Evolutionary conservation across 2,113 vertebrate genomes (phyloP).

Genomic region (Struthio camelus): DNA sequence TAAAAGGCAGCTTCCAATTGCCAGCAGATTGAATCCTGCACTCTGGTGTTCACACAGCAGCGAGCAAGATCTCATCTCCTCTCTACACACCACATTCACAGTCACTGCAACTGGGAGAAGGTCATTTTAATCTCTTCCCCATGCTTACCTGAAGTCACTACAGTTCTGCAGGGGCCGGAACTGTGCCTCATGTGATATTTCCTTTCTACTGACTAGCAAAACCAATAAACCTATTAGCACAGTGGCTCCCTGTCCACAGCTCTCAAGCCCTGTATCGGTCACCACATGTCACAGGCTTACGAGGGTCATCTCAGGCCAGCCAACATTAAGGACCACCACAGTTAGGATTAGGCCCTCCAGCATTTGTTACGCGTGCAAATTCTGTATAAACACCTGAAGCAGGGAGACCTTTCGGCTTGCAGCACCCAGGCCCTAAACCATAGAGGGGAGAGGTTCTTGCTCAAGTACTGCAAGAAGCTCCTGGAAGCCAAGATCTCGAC

Average conservation of each 20-base stretch:
- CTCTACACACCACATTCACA: accelerated
- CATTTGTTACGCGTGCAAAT: background rate
- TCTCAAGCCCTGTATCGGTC: accelerated
- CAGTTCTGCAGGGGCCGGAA: background rate
- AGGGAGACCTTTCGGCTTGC: background rate
- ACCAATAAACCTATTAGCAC: background rate
- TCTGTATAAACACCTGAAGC: accelerated
- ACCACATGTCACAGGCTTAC: accelerated
- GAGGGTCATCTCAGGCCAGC: accelerated
- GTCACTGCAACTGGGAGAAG: background rate
- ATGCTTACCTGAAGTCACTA: accelerated
- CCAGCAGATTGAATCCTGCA: accelerated
- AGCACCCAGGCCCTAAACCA: accelerated
- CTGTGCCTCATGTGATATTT: accelerated
- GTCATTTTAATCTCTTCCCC: background rate
- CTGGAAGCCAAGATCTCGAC: accelerated
- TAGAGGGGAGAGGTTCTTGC: background rate
- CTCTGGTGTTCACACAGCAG: accelerated
- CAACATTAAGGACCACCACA: accelerated
- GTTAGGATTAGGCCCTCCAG: accelerated
- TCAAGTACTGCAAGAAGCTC: background rate
- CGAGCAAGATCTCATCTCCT: background rate
- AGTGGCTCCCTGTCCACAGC: background rate
- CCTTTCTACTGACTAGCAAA: background rate
- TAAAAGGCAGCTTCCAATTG: background rate